Evolutionary conservation across 2,797 vertebrate genomes (phyloP).

Genomic region (Telmatherina bonti): DNA sequence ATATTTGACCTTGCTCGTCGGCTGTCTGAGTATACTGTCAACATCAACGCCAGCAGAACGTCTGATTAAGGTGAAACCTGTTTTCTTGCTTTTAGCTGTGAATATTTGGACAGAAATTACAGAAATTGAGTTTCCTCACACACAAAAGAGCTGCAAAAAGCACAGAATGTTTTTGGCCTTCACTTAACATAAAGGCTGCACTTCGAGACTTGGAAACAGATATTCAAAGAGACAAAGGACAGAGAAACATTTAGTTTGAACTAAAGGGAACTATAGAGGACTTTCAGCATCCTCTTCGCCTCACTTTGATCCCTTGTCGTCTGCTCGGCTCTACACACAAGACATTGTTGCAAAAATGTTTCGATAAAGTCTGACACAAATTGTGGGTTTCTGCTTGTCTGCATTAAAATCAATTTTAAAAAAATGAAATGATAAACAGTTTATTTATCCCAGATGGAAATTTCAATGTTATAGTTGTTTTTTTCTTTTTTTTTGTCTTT

Average conservation of each 20-base stretch:
- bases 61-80: not conserved
- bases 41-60: not conserved
- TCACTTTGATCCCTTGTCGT: not conserved
- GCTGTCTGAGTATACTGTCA: not conserved
- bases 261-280: not conserved
- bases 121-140: not conserved
- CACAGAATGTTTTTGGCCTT: not conserved
- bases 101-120: not conserved
- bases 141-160: slow-evolving; percentile 15
- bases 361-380: not conserved
- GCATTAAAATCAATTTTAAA: no score
- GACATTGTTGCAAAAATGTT: not conserved
- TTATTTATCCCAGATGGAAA: no score
- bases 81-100: slow-evolving; percentile 1
- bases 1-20: not conserved
- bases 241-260: not conserved
- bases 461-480: no score
- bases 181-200: not conserved
- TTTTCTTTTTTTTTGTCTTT: no score
- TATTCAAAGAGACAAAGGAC: not conserved
- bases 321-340: not conserved
- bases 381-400: not conserved
- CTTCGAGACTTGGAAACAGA: not conserved
- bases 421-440: no score
- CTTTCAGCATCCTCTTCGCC: not conserved